Percentiles rank a stretch among this genome's conserved stretches.
Conservation (phyloP, 2,888 invertebrate species). For the Ganaspis brasiliensis region DNA sequence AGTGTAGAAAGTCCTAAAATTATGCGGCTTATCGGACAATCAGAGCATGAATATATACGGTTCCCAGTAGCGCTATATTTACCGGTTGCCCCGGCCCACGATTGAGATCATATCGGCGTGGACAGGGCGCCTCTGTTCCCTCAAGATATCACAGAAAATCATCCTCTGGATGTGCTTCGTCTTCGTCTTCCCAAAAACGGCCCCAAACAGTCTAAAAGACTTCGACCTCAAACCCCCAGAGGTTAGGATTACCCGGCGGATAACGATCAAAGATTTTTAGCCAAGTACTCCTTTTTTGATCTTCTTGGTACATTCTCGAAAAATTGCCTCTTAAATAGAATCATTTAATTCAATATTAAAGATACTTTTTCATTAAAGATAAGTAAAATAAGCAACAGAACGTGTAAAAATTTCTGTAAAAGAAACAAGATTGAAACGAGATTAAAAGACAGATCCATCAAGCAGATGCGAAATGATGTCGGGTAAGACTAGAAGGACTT, state of each 20-base stretch:
- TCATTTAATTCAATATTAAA: too few species aligned
- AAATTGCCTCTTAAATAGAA: too few species aligned
- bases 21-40: slow-evolving; percentile 72
- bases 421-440: not conserved
- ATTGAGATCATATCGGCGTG: slow-evolving; percentile 72
- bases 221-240: slow-evolving; percentile 18
- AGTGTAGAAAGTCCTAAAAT: slow-evolving; percentile 72
- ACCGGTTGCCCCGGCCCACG: slow-evolving; percentile 66
- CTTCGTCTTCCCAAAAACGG: slow-evolving; percentile 45
- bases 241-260: slow-evolving; percentile 3
- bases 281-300: not conserved
- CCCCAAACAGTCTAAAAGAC: slow-evolving; percentile 23
- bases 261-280: slow-evolving; percentile 12
- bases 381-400: not conserved
- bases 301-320: not conserved
- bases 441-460: not conserved
- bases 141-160: slow-evolving; percentile 47
- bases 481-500: slow-evolving; percentile 30
- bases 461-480: not conserved
- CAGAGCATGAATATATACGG: slow-evolving; percentile 68
- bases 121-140: slow-evolving; percentile 69
- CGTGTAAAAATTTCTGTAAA: not conserved
- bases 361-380: not conserved
- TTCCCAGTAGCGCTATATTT: slow-evolving; percentile 73
- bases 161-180: slow-evolving; percentile 51